Base-by-base conservation (phyloP, 2,888 invertebrate species). In the Clunio marinus region DNA sequence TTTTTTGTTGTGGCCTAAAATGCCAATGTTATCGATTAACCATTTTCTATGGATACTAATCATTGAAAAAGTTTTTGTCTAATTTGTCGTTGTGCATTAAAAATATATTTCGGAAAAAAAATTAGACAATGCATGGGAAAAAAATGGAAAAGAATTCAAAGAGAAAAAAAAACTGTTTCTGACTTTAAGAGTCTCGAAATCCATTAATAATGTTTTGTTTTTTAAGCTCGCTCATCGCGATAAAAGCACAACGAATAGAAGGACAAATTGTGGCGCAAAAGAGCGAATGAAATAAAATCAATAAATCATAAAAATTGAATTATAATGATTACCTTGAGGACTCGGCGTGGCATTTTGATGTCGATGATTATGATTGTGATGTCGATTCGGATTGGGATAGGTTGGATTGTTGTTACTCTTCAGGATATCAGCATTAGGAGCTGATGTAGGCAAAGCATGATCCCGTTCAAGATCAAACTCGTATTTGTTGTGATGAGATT, bases 321-420 rank as follows among this genome's bases (percentile, higher is more conserved):
- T 13, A 41, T n/a, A 66, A 32, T 15, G 5, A 32, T 74, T 71
- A 78, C 79, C 72, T 73, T 78, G 76, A 46, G 79, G 78, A 59
- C 74, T 72, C 51, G 78, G 77, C 22, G 80, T 79, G 63, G 79
- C 77, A 72, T 76, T 78, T 20, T 76, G 72, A 17, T 74, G 66
- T 51, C 77, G 73, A 63, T 68, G 57, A 37, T 77, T 77, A 70
- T 76, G 76, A 71, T 76, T 76, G 69, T 79, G 77, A 73, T 83
- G 83, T 27, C 83, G 78, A 76, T 83, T 87, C 27, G 88, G 88
- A 80, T 88, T 88, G 72, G 87, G 87, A 77, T 88, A 87, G 69
- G 88, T 84, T 70, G 87, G 86, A 76, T 88, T 88, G 78, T 86
- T 87, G 78, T 88, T 87, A 75, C 88, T 87, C 79, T 88, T 88